Base-by-base conservation (phyloP, 2,113 vertebrate species). In the Caloenas nicobarica region DNA sequence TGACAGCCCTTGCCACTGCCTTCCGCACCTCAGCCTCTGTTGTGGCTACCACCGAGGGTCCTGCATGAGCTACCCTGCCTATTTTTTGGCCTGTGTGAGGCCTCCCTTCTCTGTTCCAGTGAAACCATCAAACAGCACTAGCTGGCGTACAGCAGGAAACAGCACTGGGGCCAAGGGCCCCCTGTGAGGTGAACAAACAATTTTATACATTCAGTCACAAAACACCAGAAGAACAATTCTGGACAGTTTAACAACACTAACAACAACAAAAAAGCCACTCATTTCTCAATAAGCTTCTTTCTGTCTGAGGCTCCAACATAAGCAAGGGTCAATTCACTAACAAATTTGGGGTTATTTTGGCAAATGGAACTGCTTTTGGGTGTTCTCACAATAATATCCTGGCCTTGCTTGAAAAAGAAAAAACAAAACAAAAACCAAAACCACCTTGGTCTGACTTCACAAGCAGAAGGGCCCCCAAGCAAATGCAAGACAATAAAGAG, bases 211-310 rank as follows among this genome's bases (percentile, higher is more conserved):
- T 91, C 90, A 93, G 86, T 94, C 95, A 97, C 93, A 95, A 85
- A 93, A 96, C 73, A 94, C 88, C 91, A 91, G 86, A 91, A 88
- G 34, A 97, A 96, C 78, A 94, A 95, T 94, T 94, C 95, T 38
- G 80, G 95, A 96, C 91, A 92, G 83, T 89, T 96, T 95, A 92
- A 97, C 96, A 92, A 96, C 81, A 93, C 77, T 88, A 92, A 53
- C 76, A 88, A 78, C 38, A 72, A 93, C 57, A 77, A 91, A 56
- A 86, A 23, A 31, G 36, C 51, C 86, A 95, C 60, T 96, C 33
- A 64, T 90, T 96, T 95, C 94, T 94, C 72, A 89, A 69, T 65
- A 96, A 95, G 81, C 54, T 92, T 61, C 65, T 93, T 85, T 93
- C 58, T 85, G 61, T 66, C 61, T 69, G 88, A 96, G 70, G 70